phyloP scores from a whole-genome alignment of 2,113 vertebrate species.

The Embiotoca jacksoni region DNA sequence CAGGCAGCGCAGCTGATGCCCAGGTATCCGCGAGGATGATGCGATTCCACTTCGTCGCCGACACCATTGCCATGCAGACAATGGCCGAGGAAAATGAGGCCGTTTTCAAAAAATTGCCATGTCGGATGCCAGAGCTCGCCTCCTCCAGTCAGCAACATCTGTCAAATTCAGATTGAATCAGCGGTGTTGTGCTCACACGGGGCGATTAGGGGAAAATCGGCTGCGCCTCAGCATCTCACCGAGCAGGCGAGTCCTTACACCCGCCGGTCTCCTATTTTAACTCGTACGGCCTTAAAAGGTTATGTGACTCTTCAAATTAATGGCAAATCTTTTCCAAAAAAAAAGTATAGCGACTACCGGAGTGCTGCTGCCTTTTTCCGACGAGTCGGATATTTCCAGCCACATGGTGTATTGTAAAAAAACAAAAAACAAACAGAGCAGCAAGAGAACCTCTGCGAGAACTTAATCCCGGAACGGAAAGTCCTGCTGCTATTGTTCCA shows the following conservation, averaged over 20 bases:
- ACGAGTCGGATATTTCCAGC: conserved; percentile 47
- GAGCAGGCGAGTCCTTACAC: conserved; percentile 35
- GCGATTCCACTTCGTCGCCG: conserved; percentile 64
- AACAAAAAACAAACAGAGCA: conserved; percentile 65
- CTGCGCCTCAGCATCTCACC: conserved; percentile 43
- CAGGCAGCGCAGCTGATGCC: conserved; percentile 67
- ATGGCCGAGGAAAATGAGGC: conserved; percentile 69
- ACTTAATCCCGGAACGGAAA: conserved; percentile 75
- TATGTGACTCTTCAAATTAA: conserved; percentile 60
- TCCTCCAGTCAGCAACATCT: conserved; percentile 75
- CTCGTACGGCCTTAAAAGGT: conserved; percentile 58
- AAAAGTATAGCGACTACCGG: conserved; percentile 28
- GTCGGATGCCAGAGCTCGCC: conserved; percentile 64
- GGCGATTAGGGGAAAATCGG: conserved; percentile 62
- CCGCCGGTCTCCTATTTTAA: conserved; percentile 32
- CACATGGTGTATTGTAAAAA: conserved; percentile 59
- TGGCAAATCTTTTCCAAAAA: conserved; percentile 50
- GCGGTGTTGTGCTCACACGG: conserved; percentile 58
- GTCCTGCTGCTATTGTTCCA: conserved; percentile 63
- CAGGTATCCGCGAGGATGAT: conserved; percentile 70
- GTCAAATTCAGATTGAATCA: conserved; percentile 77
- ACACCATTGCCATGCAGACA: conserved; percentile 70
- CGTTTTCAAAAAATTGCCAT: conserved; percentile 72
- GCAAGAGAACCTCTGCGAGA: conserved; percentile 53
- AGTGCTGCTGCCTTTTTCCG: conserved; percentile 31